A percentile compares a stretch with the other conserved stretches of the same genome.
Conservation (phyloP, 2,888 invertebrate species). For the Polydrusus cervinus region DNA sequence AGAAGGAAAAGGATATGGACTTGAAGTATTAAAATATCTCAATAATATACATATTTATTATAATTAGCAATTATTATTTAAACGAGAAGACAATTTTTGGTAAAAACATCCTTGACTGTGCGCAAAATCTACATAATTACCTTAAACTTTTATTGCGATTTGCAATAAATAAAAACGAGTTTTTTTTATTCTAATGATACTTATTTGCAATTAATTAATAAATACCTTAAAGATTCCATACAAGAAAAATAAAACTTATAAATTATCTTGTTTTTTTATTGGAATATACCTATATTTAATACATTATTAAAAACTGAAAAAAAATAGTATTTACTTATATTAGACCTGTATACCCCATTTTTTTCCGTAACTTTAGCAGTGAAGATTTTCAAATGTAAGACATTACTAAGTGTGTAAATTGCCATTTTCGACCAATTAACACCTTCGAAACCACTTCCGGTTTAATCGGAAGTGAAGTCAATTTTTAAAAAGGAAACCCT, state of each 20-base stretch:
- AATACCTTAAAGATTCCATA: not conserved
- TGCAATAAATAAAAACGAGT: conserved; percentile 20
- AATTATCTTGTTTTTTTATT: not conserved
- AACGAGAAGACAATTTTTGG: conserved; percentile 25
- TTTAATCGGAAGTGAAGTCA: too few relatives aligned
- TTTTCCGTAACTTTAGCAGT: too few relatives aligned
- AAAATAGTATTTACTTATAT: too few relatives aligned
- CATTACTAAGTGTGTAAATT: too few relatives aligned
- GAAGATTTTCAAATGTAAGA: too few relatives aligned
- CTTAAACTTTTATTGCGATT: conserved; percentile 15
- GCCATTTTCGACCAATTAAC: too few relatives aligned
- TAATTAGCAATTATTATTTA: conserved; percentile 26
- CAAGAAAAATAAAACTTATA: not conserved
- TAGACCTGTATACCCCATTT: too few relatives aligned
- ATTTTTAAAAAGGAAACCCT: too few relatives aligned
- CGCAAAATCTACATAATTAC: conserved; percentile 14
- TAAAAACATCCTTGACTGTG: conserved; percentile 23
- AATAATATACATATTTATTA: conserved; percentile 27
- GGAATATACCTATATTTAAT: not conserved
- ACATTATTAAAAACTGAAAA: too few relatives aligned
- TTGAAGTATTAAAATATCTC: conserved; percentile 22
- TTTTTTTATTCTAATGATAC: conserved; percentile 11
- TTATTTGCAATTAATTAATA: not conserved
- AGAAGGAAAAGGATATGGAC: conserved; percentile 36
- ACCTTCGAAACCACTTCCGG: too few relatives aligned